Percentiles rank a stretch among this genome's conserved stretches.
Evolutionary conservation across 2,888 invertebrate species (phyloP).

Genomic region (Cybosia mesomella): DNA sequence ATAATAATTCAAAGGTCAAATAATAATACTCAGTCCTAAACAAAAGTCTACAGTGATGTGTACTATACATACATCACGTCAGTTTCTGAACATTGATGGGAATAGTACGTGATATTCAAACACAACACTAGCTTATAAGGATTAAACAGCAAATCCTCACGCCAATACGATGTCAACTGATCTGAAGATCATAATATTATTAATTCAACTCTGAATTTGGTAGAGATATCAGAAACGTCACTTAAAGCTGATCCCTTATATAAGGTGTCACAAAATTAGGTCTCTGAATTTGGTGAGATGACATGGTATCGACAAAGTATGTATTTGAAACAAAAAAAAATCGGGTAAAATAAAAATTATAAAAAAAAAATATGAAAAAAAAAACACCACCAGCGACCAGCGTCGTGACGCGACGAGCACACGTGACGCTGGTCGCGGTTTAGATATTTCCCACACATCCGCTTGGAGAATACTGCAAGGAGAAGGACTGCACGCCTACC

Average conservation of each 20-base stretch:
- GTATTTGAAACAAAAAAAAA: no score
- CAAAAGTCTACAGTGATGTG: background rate
- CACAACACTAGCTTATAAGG: constrained; percentile 3
- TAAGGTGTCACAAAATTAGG: no score
- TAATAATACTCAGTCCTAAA: background rate
- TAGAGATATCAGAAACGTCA: background rate
- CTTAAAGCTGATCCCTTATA: background rate
- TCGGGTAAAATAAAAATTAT: no score
- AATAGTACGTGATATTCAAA: background rate
- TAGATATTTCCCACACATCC: no score
- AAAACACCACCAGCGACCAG: no score
- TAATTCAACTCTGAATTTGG: background rate
- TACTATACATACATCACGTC: background rate
- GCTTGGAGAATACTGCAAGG: no score
- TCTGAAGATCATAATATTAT: background rate
- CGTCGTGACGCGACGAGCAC: no score
- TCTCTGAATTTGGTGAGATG: no score
- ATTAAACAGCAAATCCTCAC: background rate
- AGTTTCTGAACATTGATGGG: background rate
- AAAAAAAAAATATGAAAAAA: no score
- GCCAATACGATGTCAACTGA: background rate
- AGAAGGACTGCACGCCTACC: no score
- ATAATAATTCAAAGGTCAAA: background rate
- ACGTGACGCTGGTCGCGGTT: no score
- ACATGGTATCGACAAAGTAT: no score